Evolutionary conservation across 2,888 invertebrate species (phyloP), one percentile per base, ranked within the genome.

Genomic region (Chamaedrilus cognettii): DNA sequence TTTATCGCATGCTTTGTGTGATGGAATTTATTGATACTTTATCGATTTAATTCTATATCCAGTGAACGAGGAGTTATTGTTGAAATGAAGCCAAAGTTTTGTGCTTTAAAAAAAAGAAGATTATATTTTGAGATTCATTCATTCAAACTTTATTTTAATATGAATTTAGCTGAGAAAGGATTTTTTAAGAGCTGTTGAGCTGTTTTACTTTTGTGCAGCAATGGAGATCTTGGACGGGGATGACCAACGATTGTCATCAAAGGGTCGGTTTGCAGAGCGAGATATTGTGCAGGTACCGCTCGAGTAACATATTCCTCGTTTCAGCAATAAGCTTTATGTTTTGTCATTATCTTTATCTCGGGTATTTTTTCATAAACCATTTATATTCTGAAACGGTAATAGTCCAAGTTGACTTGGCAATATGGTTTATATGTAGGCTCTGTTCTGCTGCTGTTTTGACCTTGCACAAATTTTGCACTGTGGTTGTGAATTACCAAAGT

Each of bases 191-290:
- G 19, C 19, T 42, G 42, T 15, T 42, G 11, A 42, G 19, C 19
- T 11, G 11, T 15, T 42, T 42, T 15, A 42, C 19, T 11, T 42
- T 42, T 42, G 42, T 15, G 11, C 42, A 42, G 81, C 80, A 19
- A 81, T 81, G 81, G 75, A 79, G 69, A 70, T 75, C 11, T 66
- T 81, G 31, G 81, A 81, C 72, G 79, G 77, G 5, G 81, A 81
- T 73, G 76, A 79, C 7, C 69, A 72, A 11, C 72, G 76, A 50
- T 66, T 81, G 19, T 71, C 73, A 7, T 73, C 73, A 11, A 71
- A 74, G 23, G 78, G 77, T 2, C 71, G 71, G 64, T 72, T 73
- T 57, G 79, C 80, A 49, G 76, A 76, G 30, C 62, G 80, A 64
- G 80, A 80, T 63, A 81, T 80, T 71, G 80, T 80, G 28, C 55